These are phyloP conservation scores for Carollia perspicillata DNA, from an alignment of 2,113 vertebrate genomes.

Conservation along the genomic window DNA sequence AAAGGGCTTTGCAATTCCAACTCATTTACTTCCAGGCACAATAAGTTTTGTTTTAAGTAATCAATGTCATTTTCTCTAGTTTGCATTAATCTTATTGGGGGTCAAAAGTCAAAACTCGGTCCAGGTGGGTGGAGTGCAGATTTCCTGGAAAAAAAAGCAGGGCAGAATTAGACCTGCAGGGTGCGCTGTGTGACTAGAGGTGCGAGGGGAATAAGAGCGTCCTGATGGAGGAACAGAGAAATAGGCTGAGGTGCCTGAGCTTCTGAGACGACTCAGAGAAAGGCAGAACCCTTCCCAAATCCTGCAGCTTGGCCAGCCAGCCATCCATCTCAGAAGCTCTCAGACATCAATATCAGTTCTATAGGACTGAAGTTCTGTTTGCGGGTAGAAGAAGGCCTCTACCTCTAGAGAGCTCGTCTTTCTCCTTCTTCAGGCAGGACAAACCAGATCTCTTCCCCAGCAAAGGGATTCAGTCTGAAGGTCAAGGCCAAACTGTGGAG, in stretches of 20 bases:
- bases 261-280: neutral
- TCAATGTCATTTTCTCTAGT: neutral
- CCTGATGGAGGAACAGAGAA: neutral
- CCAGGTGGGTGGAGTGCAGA: accelerated
- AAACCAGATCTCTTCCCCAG: neutral
- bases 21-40: neutral
- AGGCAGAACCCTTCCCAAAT: neutral
- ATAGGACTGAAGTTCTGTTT: neutral
- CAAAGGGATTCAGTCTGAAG: neutral
- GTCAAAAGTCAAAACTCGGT: neutral
- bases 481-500: neutral
- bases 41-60: neutral
- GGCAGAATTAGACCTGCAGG: neutral
- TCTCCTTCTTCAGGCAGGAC: neutral
- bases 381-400: neutral
- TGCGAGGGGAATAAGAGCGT: neutral
- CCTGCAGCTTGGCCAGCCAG: neutral
- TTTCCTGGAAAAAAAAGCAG: neutral
- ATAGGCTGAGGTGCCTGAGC: no score
- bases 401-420: neutral
- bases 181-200: neutral
- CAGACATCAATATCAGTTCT: no score
- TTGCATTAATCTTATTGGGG: neutral
- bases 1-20: neutral
- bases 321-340: no score